Evolutionary conservation across 2,888 invertebrate genomes (phyloP).

Genomic region (Rhagophthalmus giganteus): DNA sequence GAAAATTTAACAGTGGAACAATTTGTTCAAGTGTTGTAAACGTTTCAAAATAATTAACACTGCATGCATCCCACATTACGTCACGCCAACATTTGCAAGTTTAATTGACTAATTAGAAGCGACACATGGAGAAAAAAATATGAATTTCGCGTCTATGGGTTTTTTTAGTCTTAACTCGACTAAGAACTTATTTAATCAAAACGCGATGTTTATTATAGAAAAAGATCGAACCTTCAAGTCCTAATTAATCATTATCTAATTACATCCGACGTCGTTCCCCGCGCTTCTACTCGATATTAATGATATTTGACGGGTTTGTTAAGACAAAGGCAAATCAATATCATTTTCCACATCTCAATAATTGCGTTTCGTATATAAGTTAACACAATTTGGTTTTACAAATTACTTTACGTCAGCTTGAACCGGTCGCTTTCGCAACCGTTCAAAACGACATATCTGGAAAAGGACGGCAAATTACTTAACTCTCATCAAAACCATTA

Average conservation of each 20-base stretch:
- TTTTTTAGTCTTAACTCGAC: no score
- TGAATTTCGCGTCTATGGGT: no score
- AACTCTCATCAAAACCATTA: conserved; percentile 28
- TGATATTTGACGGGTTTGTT: conserved; percentile 31
- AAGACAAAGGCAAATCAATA: conserved; percentile 33
- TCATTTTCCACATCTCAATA: conserved; percentile 33
- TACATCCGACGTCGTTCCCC: conserved; percentile 30
- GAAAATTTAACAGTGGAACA: not conserved
- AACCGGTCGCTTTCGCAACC: conserved; percentile 5
- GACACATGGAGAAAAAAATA: conserved; percentile 3
- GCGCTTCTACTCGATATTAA: conserved; percentile 28
- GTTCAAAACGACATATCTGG: conserved; percentile 4
- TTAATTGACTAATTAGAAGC: conserved; percentile 8
- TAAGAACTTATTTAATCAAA: conserved; percentile 19
- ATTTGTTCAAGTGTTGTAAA: conserved; percentile 7
- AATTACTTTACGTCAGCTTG: conserved; percentile 25
- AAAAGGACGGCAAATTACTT: conserved; percentile 22
- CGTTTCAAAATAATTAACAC: conserved; percentile 9
- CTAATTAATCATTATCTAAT: conserved; percentile 34
- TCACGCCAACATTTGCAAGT: conserved; percentile 6
- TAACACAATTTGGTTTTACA: conserved; percentile 24
- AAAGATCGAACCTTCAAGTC: conserved; percentile 30
- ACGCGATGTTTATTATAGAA: conserved; percentile 26
- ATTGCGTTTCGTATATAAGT: conserved; percentile 29
- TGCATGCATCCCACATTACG: conserved; percentile 8